phyloP scores from a whole-genome alignment of 2,113 vertebrate genomes.

The Taurulus bubalis region DNA sequence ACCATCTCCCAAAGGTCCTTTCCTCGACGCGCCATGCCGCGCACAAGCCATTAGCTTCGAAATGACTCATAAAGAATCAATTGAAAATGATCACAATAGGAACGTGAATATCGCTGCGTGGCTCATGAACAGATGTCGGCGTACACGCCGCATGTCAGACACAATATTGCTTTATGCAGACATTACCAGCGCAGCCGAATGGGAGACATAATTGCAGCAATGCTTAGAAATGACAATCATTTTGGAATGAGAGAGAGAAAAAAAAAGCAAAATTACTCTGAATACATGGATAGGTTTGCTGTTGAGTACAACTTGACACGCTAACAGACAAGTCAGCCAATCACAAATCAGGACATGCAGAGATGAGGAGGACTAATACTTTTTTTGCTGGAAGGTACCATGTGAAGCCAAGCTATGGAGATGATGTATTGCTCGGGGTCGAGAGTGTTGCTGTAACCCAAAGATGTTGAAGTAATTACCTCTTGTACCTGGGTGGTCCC shows the following conservation, averaged over 20 bases:
- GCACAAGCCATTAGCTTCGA: slow-evolving; percentile 92
- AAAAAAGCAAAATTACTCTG: slow-evolving; percentile 13
- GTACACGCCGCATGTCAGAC: slow-evolving; percentile 54
- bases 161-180: slow-evolving; percentile 66
- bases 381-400: slow-evolving; percentile 53
- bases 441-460: slow-evolving; percentile 69
- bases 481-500: slow-evolving; percentile 81
- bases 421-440: slow-evolving; percentile 57
- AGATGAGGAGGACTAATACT: slow-evolving; percentile 48
- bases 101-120: slow-evolving; percentile 65
- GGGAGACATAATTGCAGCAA: slow-evolving; percentile 54
- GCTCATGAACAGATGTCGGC: slow-evolving; percentile 72
- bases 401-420: slow-evolving; percentile 44
- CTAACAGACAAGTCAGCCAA: not conserved
- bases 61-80: slow-evolving; percentile 91
- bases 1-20: slow-evolving; percentile 89
- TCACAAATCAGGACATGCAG: slow-evolving; percentile 42
- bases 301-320: not conserved
- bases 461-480: slow-evolving; percentile 81
- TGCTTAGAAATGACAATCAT: slow-evolving; percentile 66
- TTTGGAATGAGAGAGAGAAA: slow-evolving; percentile 19
- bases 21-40: slow-evolving; percentile 70
- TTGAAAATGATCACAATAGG: slow-evolving; percentile 80
- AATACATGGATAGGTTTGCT: slow-evolving; percentile 29
- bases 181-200: slow-evolving; percentile 68